Base-by-base conservation (phyloP, 2,888 invertebrate genomes). In the Clostera curtula region DNA sequence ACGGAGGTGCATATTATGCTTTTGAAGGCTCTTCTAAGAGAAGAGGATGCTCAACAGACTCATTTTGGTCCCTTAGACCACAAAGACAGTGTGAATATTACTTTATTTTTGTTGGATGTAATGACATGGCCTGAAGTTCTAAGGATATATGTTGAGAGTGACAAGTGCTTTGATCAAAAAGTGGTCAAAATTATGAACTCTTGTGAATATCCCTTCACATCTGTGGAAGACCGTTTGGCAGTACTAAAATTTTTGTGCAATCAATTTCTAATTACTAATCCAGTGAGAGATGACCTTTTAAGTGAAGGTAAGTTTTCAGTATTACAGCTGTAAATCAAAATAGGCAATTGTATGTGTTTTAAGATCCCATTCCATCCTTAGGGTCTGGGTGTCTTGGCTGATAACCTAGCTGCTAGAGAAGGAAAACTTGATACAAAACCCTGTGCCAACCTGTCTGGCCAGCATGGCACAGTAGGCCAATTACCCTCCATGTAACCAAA, bases 111-210 rank as follows among this genome's bases (percentile, higher is more conserved):
- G 56, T 89, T 97, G 55, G 99, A 99, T 83, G 88, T 93, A 28
- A 90, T 98, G 85, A 97, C 98, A 25, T 99, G 98, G 95, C 96
- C 97, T 19, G 98, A 98, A 85, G 90, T 95, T 24, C 79, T 97
- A 39, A 86, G 95, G 42, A 87, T 92, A 24, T 98, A 95, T 77
- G 89, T 98, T 12, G 96, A 97, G 72, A 96, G 96, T 86, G 97
- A 96, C 75, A 89, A 88, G 58, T 82, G 85, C 31, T 94, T 93
- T 72, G 93, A 93, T 77, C 87, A 89, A 38, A 86, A 85, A 56
- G 89, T 93, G 40, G 76, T 92, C 34, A 84, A 87, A 43, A 89
- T 93, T 49, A 74, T 95, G 38, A 87, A 88, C 49, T 87, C 85
- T 15, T 88, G 88, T 50, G 93, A 96, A 82, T 96, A 97, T 83